Conservation (phyloP, 2,113 vertebrate genomes). For the Ceyx margarethae region DNA sequence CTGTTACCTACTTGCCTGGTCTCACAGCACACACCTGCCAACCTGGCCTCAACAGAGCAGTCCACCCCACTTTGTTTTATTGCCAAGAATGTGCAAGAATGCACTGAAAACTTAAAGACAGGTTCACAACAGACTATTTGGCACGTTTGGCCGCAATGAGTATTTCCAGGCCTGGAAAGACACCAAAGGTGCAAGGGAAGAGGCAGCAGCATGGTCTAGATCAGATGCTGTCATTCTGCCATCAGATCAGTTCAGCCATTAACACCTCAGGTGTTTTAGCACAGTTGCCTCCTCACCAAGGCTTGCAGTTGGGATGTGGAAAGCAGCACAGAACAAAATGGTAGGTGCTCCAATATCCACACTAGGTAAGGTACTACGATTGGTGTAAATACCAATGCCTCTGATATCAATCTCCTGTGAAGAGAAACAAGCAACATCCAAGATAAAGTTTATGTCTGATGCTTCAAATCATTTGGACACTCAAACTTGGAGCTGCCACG, state of each 20-base stretch:
- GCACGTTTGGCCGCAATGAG: not conserved
- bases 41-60: not conserved
- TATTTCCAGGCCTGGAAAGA: not conserved
- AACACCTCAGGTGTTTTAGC: conserved; percentile 10
- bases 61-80: not conserved
- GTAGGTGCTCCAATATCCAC: not conserved
- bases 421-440: not conserved
- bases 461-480: not conserved
- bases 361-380: not conserved
- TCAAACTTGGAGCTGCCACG: not conserved
- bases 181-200: not conserved
- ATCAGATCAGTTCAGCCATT: not conserved
- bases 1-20: not conserved
- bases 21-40: not conserved
- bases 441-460: not conserved
- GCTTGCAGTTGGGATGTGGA: not conserved
- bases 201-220: not conserved
- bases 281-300: not conserved
- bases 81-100: not conserved
- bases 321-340: not conserved
- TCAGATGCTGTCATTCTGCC: not conserved
- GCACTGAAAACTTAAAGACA: not conserved
- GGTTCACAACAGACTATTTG: not conserved
- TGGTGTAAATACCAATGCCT: not conserved
- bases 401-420: not conserved